Evolutionary conservation across 2,888 invertebrate genomes (phyloP).

Genomic region (Drosophila infuscata): DNA sequence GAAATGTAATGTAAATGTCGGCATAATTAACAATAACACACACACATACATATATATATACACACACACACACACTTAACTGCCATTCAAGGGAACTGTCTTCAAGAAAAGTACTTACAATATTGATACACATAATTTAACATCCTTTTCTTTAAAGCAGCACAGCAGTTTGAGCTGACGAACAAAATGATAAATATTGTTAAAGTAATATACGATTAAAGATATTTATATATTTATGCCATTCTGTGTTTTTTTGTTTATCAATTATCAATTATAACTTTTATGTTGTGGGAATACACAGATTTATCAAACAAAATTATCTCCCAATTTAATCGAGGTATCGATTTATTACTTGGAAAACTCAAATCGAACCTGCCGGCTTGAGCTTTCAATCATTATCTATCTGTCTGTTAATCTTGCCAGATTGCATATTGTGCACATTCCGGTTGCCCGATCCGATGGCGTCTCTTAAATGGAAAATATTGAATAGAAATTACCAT

Average conservation of each 20-base stretch:
- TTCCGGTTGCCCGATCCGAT: not conserved
- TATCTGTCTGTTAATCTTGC: not conserved
- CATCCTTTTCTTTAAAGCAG: not conserved
- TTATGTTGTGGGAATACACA: not conserved
- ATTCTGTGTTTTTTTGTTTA: not conserved
- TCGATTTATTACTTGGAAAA: not conserved
- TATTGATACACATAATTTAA: not conserved
- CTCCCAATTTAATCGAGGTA: not conserved
- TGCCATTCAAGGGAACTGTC: constrained; percentile 9
- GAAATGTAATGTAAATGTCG: constrained; percentile 4
- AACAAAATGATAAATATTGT: constrained; percentile 6
- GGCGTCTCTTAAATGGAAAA: not conserved
- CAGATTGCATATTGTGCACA: not conserved
- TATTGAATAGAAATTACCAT: not conserved
- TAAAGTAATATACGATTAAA: constrained; percentile 9
- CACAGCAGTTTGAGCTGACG: not conserved
- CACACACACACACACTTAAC: not conserved
- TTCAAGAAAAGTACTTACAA: constrained; percentile 4
- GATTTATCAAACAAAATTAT: not conserved
- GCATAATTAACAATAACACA: no score
- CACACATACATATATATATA: not conserved
- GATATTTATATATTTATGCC: constrained; percentile 8
- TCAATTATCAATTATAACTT: not conserved
- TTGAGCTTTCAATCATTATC: not conserved
- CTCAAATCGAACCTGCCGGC: not conserved